These are phyloP conservation scores for Bufo bufo DNA, from an alignment of 2,113 vertebrate species.

Conservation along the genomic window DNA sequence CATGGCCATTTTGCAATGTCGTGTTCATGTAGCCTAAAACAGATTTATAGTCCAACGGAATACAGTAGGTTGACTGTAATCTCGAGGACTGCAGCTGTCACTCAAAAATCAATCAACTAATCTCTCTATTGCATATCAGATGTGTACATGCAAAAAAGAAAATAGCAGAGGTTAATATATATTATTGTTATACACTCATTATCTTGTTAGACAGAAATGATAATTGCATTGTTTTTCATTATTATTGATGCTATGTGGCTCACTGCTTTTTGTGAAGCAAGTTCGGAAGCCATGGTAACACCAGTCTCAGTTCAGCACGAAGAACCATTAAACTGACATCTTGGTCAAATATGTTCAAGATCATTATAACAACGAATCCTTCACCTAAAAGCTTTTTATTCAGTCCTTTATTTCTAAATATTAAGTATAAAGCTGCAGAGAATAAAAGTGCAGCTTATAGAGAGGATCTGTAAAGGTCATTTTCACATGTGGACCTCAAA, in stretches of 20 bases:
- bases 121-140: too few relatives aligned
- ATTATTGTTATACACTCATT: not conserved
- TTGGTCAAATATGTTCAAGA: constrained; percentile 4
- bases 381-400: not conserved
- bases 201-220: not conserved
- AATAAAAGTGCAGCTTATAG: not conserved
- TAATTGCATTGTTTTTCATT: constrained; percentile 1
- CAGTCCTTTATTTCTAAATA: not conserved
- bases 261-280: constrained; percentile 8
- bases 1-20: too few relatives aligned
- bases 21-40: too few relatives aligned
- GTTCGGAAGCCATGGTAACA: constrained; percentile 22
- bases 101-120: too few relatives aligned
- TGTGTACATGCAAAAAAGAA: not conserved
- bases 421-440: not conserved
- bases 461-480: not conserved
- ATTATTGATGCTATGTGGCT: not conserved
- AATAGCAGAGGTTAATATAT: not conserved
- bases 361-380: not conserved
- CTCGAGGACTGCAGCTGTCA: too few relatives aligned
- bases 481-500: not conserved
- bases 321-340: not conserved
- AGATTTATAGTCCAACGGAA: too few relatives aligned
- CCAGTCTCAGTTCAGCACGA: not conserved
- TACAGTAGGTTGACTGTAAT: too few relatives aligned